Base-by-base conservation (phyloP, 2,797 vertebrate genomes). In the Notoglanidium macrostoma region DNA sequence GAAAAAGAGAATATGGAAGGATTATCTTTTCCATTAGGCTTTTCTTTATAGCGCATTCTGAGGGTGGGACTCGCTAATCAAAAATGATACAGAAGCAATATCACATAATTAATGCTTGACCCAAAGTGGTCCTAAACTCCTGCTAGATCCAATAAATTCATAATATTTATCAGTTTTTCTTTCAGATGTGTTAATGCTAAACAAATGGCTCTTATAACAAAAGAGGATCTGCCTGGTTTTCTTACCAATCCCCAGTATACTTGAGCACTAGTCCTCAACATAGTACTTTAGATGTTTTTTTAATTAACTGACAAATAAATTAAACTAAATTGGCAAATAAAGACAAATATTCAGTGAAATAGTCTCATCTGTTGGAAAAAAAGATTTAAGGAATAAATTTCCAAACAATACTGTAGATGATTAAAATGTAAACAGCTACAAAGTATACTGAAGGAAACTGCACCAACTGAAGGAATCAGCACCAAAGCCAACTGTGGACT, bases 31-130 rank as follows among this genome's bases (percentile, higher is more conserved):
- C 94, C 94, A 93, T 92, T 91, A 92, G 89, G 78, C 59, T 65
- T 85, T 84, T 90, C 74, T 84, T 86, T 88, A 85, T 83, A 82
- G 84, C 44, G 68, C 61, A 88, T 78, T 51, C 67, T 67, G 86
- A 89, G 94, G 93, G 87, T 85, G 87, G 78, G 87, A 91, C 84
- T 89, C 92, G 90, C 89, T 90, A 90, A 92, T 91, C 88, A 92
- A 91, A 94, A 92, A 91, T 77, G 91, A 94, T 95, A 92, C 77
- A 95, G 92, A 88, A 89, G 85, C 54, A 79, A 55, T 74, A 76
- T 84, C 19, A 21, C 57, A 51, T 61, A 59, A 78, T 73, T 61
- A 78, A 86, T 79, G 67, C 76, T 80, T 35, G 12, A 55, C 76
- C 10, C 78, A 86, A 81, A 29, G 44, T 74, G 84, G 57, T 82